phyloP scores from a whole-genome alignment of 2,113 vertebrate species.

The Atractosteus spatula region DNA sequence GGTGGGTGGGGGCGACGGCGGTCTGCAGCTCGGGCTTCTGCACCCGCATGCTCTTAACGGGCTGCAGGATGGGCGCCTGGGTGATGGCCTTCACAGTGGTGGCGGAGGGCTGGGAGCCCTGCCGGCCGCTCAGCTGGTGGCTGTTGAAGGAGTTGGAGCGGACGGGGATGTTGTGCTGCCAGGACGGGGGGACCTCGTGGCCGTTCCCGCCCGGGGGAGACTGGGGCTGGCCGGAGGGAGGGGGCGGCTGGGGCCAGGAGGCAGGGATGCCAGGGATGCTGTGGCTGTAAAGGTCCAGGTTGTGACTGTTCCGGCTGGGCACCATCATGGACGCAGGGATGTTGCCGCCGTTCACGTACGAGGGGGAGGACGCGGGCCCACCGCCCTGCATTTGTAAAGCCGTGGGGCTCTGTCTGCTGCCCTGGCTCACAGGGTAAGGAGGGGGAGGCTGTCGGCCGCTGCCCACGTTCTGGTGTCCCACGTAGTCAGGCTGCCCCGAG shows the following conservation, averaged over 20 bases:
- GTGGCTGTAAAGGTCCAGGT: slow-evolving; percentile 84
- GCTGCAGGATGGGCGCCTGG: slow-evolving; percentile 88
- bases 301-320: slow-evolving; percentile 87
- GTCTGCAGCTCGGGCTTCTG: slow-evolving; percentile 93
- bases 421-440: slow-evolving; percentile 79
- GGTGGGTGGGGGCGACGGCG: slow-evolving; percentile 88
- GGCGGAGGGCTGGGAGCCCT: slow-evolving; percentile 81
- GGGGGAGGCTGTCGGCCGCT: slow-evolving; percentile 82
- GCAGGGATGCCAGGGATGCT: slow-evolving; percentile 66
- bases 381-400: slow-evolving; percentile 81
- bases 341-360: slow-evolving; percentile 77
- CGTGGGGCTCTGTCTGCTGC: slow-evolving; percentile 83
- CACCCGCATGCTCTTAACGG: slow-evolving; percentile 91
- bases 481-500: slow-evolving; percentile 78
- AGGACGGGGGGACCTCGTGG: slow-evolving; percentile 76
- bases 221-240: slow-evolving; percentile 60
- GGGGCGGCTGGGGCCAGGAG: slow-evolving; percentile 77
- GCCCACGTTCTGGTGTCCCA: slow-evolving; percentile 70
- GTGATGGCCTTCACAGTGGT: slow-evolving; percentile 94
- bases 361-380: slow-evolving; percentile 72
- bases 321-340: slow-evolving; percentile 81
- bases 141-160: slow-evolving; percentile 94
- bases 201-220: slow-evolving; percentile 68
- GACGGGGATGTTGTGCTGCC: slow-evolving; percentile 80
- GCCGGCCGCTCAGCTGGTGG: slow-evolving; percentile 67